Percentiles rank a stretch among this genome's conserved stretches.
phyloP scores from a whole-genome alignment of 2,797 vertebrate genomes.

The Aplochiton taeniatus region DNA sequence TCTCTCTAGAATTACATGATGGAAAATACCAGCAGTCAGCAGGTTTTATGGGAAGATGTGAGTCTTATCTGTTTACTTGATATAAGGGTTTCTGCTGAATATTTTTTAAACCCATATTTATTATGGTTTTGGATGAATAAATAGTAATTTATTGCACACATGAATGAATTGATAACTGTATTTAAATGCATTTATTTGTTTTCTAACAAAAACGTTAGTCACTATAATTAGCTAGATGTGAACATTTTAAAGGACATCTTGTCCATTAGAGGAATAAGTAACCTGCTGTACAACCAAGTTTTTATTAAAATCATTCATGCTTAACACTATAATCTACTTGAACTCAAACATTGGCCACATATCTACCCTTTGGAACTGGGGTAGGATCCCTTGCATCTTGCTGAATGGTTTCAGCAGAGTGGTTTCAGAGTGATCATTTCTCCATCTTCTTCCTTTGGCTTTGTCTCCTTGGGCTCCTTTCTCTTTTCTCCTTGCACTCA shows the following conservation, averaged over 20 bases:
- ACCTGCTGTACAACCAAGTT: constrained; percentile 8
- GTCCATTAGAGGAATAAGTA: too few relatives aligned
- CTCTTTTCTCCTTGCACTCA: constrained; percentile 26
- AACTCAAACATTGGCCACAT: constrained; percentile 1
- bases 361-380: constrained; percentile 18
- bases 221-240: neutral
- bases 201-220: too few relatives aligned
- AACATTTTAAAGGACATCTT: too few relatives aligned
- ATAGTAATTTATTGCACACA: neutral
- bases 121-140: neutral
- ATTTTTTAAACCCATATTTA: neutral
- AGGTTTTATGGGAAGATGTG: constrained; percentile 79
- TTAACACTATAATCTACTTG: constrained; percentile 29
- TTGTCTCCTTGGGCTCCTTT: constrained; percentile 33
- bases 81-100: neutral
- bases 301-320: constrained; percentile 8
- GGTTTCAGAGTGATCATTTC: constrained; percentile 44
- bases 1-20: constrained; percentile 66
- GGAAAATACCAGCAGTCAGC: constrained; percentile 75
- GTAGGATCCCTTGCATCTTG: neutral
- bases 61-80: constrained; percentile 52
- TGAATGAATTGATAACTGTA: too few relatives aligned
- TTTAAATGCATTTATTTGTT: too few relatives aligned
- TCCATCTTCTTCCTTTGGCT: constrained; percentile 42
- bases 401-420: constrained; percentile 27